Base-by-base conservation (phyloP, 2,113 vertebrate species). In the Procavia capensis region DNA sequence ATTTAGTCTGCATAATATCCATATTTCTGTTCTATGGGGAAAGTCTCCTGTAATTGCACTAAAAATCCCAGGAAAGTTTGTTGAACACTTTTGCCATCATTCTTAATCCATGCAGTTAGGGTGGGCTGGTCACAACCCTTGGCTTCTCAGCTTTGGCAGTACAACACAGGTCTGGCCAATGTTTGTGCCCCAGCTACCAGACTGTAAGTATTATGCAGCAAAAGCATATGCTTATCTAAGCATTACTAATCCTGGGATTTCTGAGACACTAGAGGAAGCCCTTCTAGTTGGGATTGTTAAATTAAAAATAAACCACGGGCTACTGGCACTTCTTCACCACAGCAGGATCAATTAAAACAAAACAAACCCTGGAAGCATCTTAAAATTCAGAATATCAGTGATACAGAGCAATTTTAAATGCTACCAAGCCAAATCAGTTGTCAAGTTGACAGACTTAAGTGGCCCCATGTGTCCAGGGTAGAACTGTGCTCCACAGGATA, bases 341-440 rank as follows among this genome's bases (percentile, higher is more conserved):
- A 80, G 64, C 43, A 64, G 36, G 39, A 76, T 59, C 86, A 92
- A 81, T 80, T 84, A 22, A 93, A 96, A 75, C 39, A 92, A 83
- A 57, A 54, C 61, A 54, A 80, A 80, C 41, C 50, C 70, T 86
- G 34, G 41, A 54, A 94, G 43, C 29, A 74, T 41, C 34, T 75
- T 34, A 78, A 92, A 87, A 22, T 5, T 0, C 24, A 85, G 63
- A 87, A 45, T 3, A 57, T 90, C 64, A 80, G 34, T 74, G 17
- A 95, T 75, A 90, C 63, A 34, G 41, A 83, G 19, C 25, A 84
- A 68, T 61, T 74, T 27, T 66, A 75, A 68, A 11, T 63, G 31
- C 43, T 63, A 47, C 63, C 66, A 68, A 66, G 64, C 27, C 64
- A 66, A 34, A 66, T 10, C 64, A 11, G 14, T 34, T n/a, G 34